A percentile compares a stretch with the other conserved stretches of the same genome.
phyloP scores from a whole-genome alignment of 1,140 invertebrate genomes.

The Ridgeia piscesae region DNA sequence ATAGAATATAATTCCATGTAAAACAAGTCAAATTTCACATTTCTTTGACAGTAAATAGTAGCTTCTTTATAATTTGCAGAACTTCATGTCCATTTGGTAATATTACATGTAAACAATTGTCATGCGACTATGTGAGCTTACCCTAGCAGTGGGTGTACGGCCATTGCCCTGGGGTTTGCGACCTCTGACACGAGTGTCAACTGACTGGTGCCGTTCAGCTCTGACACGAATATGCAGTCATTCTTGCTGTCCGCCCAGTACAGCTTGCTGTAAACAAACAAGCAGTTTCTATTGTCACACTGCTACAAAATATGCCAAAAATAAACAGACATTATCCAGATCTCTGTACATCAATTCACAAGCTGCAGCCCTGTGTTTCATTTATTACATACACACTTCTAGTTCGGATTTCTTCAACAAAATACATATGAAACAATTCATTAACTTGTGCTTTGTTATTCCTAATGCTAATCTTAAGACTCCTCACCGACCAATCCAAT shows the following conservation, averaged over 20 bases:
- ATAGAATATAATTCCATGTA: too few species aligned
- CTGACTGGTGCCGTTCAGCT: conserved; percentile 88
- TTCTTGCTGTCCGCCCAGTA: conserved; percentile 92
- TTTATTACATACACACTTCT: neutral
- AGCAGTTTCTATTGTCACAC: conserved; percentile 2
- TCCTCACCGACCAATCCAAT: conserved; percentile 80
- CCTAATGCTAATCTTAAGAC: neutral
- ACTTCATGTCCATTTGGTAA: neutral
- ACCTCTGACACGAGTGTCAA: conserved; percentile 85
- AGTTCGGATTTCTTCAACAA: neutral
- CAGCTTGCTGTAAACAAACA: conserved; percentile 70
- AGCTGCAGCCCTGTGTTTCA: neutral
- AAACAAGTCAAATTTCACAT: too few species aligned
- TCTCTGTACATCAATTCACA: neutral
- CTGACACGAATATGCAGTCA: conserved; percentile 88
- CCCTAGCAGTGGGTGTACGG: conserved; percentile 90
- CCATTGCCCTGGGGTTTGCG: conserved; percentile 88
- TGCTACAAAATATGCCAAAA: neutral
- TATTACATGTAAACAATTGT: neutral
- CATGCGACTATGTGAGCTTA: conserved; percentile 54
- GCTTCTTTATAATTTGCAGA: too few species aligned
- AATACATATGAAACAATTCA: neutral
- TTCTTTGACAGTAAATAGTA: too few species aligned
- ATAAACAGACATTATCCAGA: neutral
- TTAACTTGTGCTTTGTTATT: neutral